phyloP scores from a whole-genome alignment of 2,888 invertebrate species.

The Celastrina argiolus region DNA sequence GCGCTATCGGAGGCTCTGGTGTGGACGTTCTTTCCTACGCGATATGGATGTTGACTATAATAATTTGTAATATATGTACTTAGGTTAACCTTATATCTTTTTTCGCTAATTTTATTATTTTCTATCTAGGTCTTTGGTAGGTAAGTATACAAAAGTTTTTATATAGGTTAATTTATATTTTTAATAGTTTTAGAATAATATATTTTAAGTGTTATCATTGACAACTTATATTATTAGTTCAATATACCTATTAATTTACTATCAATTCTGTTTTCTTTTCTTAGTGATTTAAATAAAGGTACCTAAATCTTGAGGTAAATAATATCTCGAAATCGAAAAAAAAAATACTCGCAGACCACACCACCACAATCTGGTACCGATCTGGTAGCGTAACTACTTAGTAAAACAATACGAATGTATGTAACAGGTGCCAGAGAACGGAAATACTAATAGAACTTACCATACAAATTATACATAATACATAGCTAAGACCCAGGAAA shows the following conservation, averaged over 20 bases:
- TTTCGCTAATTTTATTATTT: background rate
- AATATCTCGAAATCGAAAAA: no score
- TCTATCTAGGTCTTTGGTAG: background rate
- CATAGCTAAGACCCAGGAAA: no score
- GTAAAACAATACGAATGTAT: no score
- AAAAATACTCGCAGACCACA: no score
- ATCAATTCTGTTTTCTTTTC: background rate
- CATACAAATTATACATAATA: no score
- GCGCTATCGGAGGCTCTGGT: slow-evolving; percentile 54
- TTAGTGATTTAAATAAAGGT: background rate
- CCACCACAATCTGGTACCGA: no score
- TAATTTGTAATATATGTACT: no score
- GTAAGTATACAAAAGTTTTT: slow-evolving; percentile 8
- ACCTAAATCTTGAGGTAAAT: background rate
- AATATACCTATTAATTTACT: background rate
- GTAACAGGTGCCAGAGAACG: no score
- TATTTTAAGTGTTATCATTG: slow-evolving; percentile 1
- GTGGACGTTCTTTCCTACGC: slow-evolving; percentile 58
- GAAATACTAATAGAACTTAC: no score
- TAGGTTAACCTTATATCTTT: background rate
- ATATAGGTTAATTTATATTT: background rate
- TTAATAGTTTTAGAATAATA: background rate
- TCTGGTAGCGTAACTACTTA: no score
- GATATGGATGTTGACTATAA: slow-evolving; percentile 52
- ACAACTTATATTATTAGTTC: background rate